Conservation (phyloP, 2,888 invertebrate species). For the Plagiodera versicolora region DNA sequence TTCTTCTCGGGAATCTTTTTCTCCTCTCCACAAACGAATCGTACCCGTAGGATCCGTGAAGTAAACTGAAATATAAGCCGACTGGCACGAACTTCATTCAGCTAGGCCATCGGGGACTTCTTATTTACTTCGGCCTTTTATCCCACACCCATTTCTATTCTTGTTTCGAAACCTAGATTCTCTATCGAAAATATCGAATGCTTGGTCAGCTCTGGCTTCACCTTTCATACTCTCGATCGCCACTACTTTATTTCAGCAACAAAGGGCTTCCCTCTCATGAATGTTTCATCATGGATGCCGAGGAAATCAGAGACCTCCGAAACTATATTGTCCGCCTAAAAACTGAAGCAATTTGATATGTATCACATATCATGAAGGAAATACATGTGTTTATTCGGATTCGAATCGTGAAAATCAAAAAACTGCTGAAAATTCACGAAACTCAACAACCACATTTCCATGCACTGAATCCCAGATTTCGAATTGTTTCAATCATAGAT, state of each 20-base stretch:
- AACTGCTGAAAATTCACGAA: too few relatives aligned
- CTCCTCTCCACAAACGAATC: background rate
- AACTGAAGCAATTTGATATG: too few relatives aligned
- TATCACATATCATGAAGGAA: too few relatives aligned
- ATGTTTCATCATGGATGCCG: background rate
- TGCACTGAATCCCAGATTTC: too few relatives aligned
- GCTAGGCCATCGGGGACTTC: conserved; percentile 32
- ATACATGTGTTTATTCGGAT: too few relatives aligned
- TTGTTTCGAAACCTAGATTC: conserved; percentile 25
- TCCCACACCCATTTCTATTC: conserved; percentile 28
- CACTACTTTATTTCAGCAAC: conserved; percentile 31
- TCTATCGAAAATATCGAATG: conserved; percentile 28
- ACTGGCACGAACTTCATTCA: conserved; percentile 23
- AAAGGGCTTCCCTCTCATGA: background rate
- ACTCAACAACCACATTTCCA: too few relatives aligned
- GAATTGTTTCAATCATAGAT: too few relatives aligned
- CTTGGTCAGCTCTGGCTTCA: conserved; percentile 16
- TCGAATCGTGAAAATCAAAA: too few relatives aligned
- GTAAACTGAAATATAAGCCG: background rate
- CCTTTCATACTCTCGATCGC: conserved; percentile 31
- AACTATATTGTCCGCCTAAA: too few relatives aligned
- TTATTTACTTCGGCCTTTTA: conserved; percentile 34
- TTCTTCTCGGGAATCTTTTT: background rate
- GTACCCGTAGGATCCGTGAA: background rate
- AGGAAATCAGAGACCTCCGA: too few relatives aligned